Percentiles rank a stretch among this genome's conserved stretches.
Evolutionary conservation across 2,113 vertebrate species (phyloP).

Genomic region (Dendropsophus ebraccatus): DNA sequence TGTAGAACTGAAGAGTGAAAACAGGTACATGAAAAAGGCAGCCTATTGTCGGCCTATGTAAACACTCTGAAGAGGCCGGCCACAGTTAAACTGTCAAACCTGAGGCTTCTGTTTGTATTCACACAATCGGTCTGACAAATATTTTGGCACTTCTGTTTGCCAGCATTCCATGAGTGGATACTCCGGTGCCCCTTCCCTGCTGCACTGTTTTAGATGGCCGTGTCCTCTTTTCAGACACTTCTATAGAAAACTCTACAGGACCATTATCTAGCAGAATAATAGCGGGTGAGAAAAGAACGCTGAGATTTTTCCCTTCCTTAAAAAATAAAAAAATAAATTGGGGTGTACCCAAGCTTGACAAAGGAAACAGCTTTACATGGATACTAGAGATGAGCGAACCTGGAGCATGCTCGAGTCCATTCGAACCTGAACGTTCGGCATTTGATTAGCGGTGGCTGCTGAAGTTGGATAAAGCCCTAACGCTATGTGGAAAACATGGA

Average conservation of each 20-base stretch:
- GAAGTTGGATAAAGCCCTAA: no score
- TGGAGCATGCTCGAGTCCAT: no score
- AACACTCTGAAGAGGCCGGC: conserved; percentile 68
- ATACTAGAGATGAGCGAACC: no score
- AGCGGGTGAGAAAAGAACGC: conserved; percentile 22
- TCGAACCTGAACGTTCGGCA: no score
- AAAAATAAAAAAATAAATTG: neutral
- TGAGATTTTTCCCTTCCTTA: neutral
- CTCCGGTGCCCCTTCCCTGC: conserved; percentile 34
- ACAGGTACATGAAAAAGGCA: conserved; percentile 83
- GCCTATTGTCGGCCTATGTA: conserved; percentile 80
- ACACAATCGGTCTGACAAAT: conserved; percentile 56
- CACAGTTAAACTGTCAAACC: conserved; percentile 66
- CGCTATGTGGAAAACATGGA: no score
- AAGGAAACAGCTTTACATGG: neutral
- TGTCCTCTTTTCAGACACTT: conserved; percentile 44
- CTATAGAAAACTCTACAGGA: conserved; percentile 39
- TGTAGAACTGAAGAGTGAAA: conserved; percentile 84
- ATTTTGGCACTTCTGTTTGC: conserved; percentile 49
- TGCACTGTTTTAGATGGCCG: conserved; percentile 29
- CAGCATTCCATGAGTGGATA: conserved; percentile 49
- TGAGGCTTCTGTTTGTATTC: conserved; percentile 62
- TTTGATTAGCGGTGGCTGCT: no score
- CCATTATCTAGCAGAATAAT: conserved; percentile 43
- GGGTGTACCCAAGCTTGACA: neutral